These are phyloP conservation scores for Enteromius radiatus DNA, from an alignment of 2,797 vertebrate genomes.

Conservation along the genomic window DNA sequence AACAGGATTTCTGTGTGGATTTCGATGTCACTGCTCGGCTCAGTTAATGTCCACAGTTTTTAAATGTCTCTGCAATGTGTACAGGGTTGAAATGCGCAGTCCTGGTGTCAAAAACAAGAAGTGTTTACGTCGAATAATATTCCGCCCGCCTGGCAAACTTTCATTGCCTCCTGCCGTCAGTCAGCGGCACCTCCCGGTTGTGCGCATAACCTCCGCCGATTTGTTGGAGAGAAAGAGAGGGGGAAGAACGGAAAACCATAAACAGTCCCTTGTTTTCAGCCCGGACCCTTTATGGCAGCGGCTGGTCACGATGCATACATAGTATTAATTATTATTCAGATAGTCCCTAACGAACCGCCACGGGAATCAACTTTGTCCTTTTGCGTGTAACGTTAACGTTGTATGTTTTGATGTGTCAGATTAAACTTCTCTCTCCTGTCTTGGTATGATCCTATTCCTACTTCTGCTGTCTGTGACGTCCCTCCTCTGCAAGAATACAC, in stretches of 20 bases:
- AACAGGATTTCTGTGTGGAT: constrained; percentile 32
- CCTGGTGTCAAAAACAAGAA: constrained; percentile 26
- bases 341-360: not conserved
- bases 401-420: constrained; percentile 52
- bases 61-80: not conserved
- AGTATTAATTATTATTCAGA: constrained; percentile 1
- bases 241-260: constrained; percentile 38
- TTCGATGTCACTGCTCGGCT: constrained; percentile 15
- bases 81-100: not conserved
- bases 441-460: constrained; percentile 64
- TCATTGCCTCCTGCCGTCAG: constrained; percentile 55
- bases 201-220: constrained; percentile 40
- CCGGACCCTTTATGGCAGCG: constrained; percentile 2
- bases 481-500: constrained; percentile 50
- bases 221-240: constrained; percentile 36
- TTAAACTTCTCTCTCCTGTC: constrained; percentile 76
- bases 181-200: constrained; percentile 49
- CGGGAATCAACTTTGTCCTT: constrained; percentile 7
- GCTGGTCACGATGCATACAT: constrained; percentile 20
- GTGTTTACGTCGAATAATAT: constrained; percentile 60
- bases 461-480: constrained; percentile 51
- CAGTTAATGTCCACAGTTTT: not conserved
- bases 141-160: constrained; percentile 60
- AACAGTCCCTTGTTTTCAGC: constrained; percentile 22
- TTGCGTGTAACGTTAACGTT: not conserved